A percentile compares a stretch with the other conserved stretches of the same genome.
Evolutionary conservation across 2,888 invertebrate genomes (phyloP).

Genomic region (Ophioninae sp.): DNA sequence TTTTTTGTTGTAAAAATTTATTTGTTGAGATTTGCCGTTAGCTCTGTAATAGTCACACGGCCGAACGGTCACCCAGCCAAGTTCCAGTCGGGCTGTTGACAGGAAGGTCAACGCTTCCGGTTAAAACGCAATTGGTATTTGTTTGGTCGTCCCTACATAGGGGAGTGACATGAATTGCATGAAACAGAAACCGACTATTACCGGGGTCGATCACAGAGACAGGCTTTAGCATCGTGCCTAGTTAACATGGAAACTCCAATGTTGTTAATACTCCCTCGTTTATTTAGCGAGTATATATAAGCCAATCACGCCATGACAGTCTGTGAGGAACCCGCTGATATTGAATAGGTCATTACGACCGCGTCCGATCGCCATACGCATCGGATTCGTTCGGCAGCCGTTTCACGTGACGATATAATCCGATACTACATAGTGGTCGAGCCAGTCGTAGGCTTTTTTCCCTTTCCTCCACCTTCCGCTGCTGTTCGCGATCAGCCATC

Average conservation of each 20-base stretch:
- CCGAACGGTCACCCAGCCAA: too few species aligned
- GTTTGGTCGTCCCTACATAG: conserved; percentile 12
- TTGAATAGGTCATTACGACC: conserved; percentile 55
- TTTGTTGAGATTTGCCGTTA: too few species aligned
- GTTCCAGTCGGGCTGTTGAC: neutral
- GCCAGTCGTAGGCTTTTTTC: neutral
- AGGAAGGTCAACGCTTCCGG: neutral
- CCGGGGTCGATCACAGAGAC: neutral
- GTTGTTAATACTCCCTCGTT: conserved; percentile 3
- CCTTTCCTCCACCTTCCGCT: neutral
- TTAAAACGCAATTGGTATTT: conserved; percentile 5
- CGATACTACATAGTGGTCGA: conserved; percentile 31
- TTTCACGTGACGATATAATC: conserved; percentile 42
- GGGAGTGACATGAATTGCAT: conserved; percentile 11
- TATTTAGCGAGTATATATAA: neutral
- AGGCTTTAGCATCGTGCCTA: conserved; percentile 15
- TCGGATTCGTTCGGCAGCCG: conserved; percentile 33
- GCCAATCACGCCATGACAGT: neutral
- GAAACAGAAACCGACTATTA: conserved; percentile 38
- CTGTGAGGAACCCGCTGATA: conserved; percentile 23
- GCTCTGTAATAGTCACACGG: too few species aligned
- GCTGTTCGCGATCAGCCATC: neutral
- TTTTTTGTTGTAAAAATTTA: too few species aligned
- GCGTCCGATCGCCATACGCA: conserved; percentile 47
- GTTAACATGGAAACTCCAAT: neutral